These are phyloP conservation scores for Watsonalla binaria DNA, from an alignment of 2,888 invertebrate species.

Conservation along the genomic window DNA sequence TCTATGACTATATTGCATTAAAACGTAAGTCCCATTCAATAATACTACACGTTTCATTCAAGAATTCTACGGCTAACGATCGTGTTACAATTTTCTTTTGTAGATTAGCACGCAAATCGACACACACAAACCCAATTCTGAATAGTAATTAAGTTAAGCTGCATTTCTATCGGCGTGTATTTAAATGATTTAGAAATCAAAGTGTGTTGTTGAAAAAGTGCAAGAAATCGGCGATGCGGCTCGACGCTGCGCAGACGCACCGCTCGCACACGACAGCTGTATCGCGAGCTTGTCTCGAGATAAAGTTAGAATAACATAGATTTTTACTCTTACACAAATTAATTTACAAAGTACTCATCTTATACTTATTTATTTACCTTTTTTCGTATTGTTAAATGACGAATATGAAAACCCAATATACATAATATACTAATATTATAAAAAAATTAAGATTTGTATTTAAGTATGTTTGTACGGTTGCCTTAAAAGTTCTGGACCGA, in stretches of 20 bases:
- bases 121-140: conserved; percentile 59
- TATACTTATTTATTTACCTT: too few species aligned
- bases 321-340: background rate
- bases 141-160: conserved; percentile 54
- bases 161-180: conserved; percentile 62
- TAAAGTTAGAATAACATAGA: background rate
- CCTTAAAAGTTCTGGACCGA: too few species aligned
- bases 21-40: background rate
- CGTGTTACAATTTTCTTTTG: conserved; percentile 2
- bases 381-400: too few species aligned
- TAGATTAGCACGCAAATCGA: conserved; percentile 42
- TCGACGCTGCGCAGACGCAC: conserved; percentile 30
- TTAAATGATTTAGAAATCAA: conserved; percentile 77
- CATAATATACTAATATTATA: too few species aligned
- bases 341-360: background rate
- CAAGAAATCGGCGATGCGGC: conserved; percentile 69
- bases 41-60: background rate
- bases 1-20: conserved; percentile 33
- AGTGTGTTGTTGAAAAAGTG: conserved; percentile 67
- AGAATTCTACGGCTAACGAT: background rate
- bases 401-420: too few species aligned
- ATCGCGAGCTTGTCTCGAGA: conserved; percentile 5
- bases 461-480: too few species aligned
- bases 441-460: too few species aligned
- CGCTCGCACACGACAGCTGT: conserved; percentile 34